Conservation (phyloP, 2,888 invertebrate species). For the Plagiodera versicolora region DNA sequence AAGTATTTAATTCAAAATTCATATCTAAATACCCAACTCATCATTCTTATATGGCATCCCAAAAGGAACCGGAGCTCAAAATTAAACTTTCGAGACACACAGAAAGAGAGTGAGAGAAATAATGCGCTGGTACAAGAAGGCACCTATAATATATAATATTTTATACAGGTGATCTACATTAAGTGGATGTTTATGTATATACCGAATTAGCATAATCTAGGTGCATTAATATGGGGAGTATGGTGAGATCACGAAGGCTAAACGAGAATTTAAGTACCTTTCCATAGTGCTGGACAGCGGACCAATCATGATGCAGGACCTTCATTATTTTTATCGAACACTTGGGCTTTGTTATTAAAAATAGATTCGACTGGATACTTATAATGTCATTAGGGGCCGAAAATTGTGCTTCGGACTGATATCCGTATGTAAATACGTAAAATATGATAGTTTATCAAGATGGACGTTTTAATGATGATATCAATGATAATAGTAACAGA, state of each 20-base stretch:
- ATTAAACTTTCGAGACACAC: constrained; percentile 35
- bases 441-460: not conserved
- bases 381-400: constrained; percentile 26
- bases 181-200: constrained; percentile 54
- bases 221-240: constrained; percentile 48
- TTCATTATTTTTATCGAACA: constrained; percentile 28
- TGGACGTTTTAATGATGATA: not conserved
- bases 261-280: constrained; percentile 48
- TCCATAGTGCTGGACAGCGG: constrained; percentile 29
- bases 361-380: constrained; percentile 27
- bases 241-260: constrained; percentile 41
- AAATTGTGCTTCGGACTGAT: not conserved
- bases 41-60: no score
- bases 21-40: not conserved
- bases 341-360: constrained; percentile 29
- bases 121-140: constrained; percentile 42
- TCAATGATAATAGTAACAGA: not conserved
- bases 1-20: not conserved
- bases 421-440: not conserved
- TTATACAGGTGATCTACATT: constrained; percentile 48
- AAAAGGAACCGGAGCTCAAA: not conserved
- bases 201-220: constrained; percentile 54
- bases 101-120: constrained; percentile 34
- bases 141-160: constrained; percentile 38
- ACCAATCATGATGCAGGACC: constrained; percentile 21